Evolutionary conservation across 2,888 invertebrate genomes (phyloP).

Genomic region (Spodoptera picta): DNA sequence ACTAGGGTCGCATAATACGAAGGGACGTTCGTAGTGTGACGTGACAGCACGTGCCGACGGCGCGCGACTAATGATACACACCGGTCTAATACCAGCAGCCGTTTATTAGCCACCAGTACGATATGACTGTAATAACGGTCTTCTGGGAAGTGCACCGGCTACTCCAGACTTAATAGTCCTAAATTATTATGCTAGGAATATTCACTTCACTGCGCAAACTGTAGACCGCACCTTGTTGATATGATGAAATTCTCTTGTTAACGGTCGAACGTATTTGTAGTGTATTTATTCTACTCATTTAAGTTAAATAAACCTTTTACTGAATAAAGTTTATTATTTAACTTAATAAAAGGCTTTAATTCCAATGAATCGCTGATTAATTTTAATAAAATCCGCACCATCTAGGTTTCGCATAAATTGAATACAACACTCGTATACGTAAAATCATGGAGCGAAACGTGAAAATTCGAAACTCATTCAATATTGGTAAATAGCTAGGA

Average conservation of each 20-base stretch:
- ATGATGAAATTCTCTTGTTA: not conserved
- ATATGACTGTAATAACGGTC: conserved; percentile 64
- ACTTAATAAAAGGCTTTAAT: no score
- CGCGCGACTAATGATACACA: conserved; percentile 70
- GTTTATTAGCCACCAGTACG: conserved; percentile 65
- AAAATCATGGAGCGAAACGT: conserved; percentile 21
- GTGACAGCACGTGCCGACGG: conserved; percentile 68
- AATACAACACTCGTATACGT: not conserved
- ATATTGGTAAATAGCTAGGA: conserved; percentile 49
- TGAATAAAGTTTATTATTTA: no score
- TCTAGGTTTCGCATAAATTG: conserved; percentile 3
- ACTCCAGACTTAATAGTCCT: conserved; percentile 51
- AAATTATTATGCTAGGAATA: conserved; percentile 52
- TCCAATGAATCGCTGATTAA: no score
- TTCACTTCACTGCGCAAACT: conserved; percentile 21
- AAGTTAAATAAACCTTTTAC: no score
- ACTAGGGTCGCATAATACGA: conserved; percentile 14
- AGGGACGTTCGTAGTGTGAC: conserved; percentile 47
- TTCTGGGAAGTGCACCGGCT: conserved; percentile 58
- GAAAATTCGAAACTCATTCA: conserved; percentile 29
- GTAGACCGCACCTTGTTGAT: conserved; percentile 23
- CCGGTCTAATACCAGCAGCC: conserved; percentile 62
- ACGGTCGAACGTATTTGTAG: no score
- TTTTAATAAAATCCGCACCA: no score
- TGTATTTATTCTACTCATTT: no score